A percentile compares a stretch with the other conserved stretches of the same genome.
Evolutionary conservation across 1,140 invertebrate genomes (phyloP).

Genomic region (Sminthurinus signatus): DNA sequence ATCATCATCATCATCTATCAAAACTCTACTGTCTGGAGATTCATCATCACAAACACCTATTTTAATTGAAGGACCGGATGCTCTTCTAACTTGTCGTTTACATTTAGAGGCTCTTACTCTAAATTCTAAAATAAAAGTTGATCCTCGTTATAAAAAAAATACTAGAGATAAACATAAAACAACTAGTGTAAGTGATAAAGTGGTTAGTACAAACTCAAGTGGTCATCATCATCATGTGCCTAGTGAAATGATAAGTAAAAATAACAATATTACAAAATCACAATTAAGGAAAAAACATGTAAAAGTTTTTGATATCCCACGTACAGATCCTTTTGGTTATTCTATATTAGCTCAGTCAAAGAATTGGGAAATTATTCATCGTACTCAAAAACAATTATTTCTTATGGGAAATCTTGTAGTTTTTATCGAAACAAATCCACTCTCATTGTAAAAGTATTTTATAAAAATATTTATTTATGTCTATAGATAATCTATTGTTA

Average conservation of each 20-base stretch:
- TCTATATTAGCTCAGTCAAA: slow-evolving; percentile 52
- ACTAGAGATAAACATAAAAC: too few species aligned
- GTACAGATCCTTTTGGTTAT: slow-evolving; percentile 25
- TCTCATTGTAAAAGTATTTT: too few species aligned
- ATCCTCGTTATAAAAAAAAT: background rate
- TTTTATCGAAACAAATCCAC: slow-evolving; percentile 17
- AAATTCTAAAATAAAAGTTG: background rate
- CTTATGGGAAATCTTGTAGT: slow-evolving; percentile 80
- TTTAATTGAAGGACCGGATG: slow-evolving; percentile 11
- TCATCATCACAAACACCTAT: slow-evolving; percentile 7
- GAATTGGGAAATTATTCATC: slow-evolving; percentile 59
- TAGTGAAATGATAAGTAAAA: too few species aligned
- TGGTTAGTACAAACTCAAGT: background rate
- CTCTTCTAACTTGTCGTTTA: background rate
- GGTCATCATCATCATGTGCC: too few species aligned
- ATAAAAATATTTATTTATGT: too few species aligned
- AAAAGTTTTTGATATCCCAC: slow-evolving; percentile 18
- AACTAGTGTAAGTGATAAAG: background rate
- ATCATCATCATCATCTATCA: background rate
- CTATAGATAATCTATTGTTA: too few species aligned
- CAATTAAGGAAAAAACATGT: slow-evolving; percentile 25
- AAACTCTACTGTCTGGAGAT: background rate
- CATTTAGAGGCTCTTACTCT: background rate
- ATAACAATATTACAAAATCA: background rate
- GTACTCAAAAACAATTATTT: slow-evolving; percentile 71